These are phyloP conservation scores for Leucosticte australis DNA, from an alignment of 2,113 vertebrate species.

Conservation along the genomic window DNA sequence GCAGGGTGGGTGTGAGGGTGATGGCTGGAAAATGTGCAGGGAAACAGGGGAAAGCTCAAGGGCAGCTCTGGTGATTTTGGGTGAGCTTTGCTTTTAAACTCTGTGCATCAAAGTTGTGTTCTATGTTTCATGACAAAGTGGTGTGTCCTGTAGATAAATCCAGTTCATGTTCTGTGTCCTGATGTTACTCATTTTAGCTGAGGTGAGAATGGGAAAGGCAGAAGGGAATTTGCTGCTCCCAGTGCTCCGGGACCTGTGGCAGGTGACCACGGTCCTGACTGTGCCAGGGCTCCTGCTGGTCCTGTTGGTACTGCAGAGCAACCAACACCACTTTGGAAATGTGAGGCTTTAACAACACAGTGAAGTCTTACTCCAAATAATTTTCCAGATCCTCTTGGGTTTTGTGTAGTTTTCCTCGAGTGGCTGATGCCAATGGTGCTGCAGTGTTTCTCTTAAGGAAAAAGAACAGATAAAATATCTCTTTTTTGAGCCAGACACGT, in stretches of 20 bases:
- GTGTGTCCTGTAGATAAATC: neutral
- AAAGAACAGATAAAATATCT: neutral
- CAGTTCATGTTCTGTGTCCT: accelerated
- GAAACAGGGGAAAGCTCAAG: neutral
- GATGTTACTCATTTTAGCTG: neutral
- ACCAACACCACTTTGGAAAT: neutral
- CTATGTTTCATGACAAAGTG: accelerated
- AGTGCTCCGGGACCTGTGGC: accelerated
- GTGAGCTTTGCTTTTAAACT: neutral
- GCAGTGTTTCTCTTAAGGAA: neutral
- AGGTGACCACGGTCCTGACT: neutral
- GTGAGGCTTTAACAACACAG: neutral
- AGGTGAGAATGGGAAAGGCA: neutral
- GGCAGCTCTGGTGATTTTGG: too few relatives aligned
- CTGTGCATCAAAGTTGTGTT: accelerated
- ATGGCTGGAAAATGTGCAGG: neutral
- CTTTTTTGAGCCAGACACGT: neutral
- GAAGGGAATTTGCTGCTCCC: neutral
- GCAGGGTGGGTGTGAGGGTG: neutral
- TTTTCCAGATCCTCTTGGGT: neutral
- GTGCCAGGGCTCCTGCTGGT: neutral
- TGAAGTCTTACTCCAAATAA: neutral
- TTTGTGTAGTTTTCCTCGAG: neutral
- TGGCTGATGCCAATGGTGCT: neutral
- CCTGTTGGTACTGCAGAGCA: neutral